Percentiles rank a stretch among this genome's conserved stretches.
phyloP scores from a whole-genome alignment of 2,113 vertebrate species.

The Machaerirhynchus nigripectus region DNA sequence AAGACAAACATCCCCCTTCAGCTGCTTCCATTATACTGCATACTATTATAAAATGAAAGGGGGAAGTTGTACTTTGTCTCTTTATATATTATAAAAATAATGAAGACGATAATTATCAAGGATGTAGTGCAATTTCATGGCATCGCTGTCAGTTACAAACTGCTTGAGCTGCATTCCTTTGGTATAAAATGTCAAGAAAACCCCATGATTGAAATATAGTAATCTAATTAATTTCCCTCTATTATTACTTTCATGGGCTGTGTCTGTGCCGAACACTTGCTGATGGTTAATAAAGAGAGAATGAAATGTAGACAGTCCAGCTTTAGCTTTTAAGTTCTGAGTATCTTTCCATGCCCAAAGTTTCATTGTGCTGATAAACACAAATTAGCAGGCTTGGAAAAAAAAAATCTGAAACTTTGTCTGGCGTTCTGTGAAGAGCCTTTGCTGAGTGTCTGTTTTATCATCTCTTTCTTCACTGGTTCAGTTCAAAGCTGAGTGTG shows the following conservation, averaged over 20 bases:
- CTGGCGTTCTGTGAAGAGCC: not conserved
- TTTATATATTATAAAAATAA: slow-evolving; percentile 70
- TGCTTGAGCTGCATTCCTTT: slow-evolving; percentile 45
- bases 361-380: slow-evolving; percentile 24
- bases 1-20: slow-evolving; percentile 35
- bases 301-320: not conserved
- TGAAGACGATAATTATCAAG: slow-evolving; percentile 68
- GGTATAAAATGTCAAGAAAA: slow-evolving; percentile 54
- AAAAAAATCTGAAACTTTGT: not conserved
- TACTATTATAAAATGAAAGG: slow-evolving; percentile 59
- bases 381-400: not conserved
- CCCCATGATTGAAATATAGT: slow-evolving; percentile 60
- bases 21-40: slow-evolving; percentile 38
- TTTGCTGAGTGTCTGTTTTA: slow-evolving; percentile 2
- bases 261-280: not conserved
- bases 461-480: not conserved
- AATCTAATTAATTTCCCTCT: slow-evolving; percentile 67
- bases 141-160: slow-evolving; percentile 60
- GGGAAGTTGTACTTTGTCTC: slow-evolving; percentile 47
- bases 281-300: slow-evolving; percentile 31
- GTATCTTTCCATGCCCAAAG: not conserved
- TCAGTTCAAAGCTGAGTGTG: not conserved
- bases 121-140: slow-evolving; percentile 48
- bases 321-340: slow-evolving; percentile 46
- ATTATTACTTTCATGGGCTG: slow-evolving; percentile 41